Evolutionary conservation across 2,797 vertebrate genomes (phyloP), one percentile per base, ranked within the genome.

Genomic region (Smutsia temminckii): DNA sequence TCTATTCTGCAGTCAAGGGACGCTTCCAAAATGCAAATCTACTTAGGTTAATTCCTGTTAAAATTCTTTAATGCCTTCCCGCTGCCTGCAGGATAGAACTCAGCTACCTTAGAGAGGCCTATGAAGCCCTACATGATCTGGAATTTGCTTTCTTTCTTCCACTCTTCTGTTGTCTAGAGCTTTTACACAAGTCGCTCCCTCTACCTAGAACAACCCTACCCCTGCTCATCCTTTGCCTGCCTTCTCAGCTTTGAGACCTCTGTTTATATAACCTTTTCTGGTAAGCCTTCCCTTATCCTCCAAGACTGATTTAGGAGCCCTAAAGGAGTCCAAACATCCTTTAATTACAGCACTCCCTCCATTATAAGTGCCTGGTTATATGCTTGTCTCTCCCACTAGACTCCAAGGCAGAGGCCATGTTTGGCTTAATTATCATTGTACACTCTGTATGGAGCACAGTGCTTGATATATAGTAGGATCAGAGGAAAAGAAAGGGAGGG

Each of bases 11-110:
- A 79, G n/a, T 72, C 29, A 94, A 49, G 9, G 4, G 2, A 61
- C 21, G 89, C 46, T 93, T 92, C 72, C 51, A 77, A 93, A 89
- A 55, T n/a, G 14, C 49, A 94, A 71, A 89, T 40, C 18, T 92
- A 20, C 5, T 79, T 16, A 71, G n/a, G n/a, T 64, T 51, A 85
- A 94, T 71, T 81, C 32, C 27, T 37, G 1, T 81, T 63, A 75
- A 91, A 92, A 84, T 78, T 77, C 37, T 85, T 87, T 89, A 87
- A 74, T 59, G n/a, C 29, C 17, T 86, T 85, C 32, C 68, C 10
- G 37, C n/a, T 63, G 20, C 75, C 57, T 66, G 59, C 46, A 79
- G 29, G 13, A 92, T 1, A 95, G 32, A 49, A 55, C 29, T 85
- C 8, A 92, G 57, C 87, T 4, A 63, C 29, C 32, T 88, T 46